These are phyloP conservation scores for Alouatta palliata DNA, from an alignment of 2,113 vertebrate species.

Conservation along the genomic window DNA sequence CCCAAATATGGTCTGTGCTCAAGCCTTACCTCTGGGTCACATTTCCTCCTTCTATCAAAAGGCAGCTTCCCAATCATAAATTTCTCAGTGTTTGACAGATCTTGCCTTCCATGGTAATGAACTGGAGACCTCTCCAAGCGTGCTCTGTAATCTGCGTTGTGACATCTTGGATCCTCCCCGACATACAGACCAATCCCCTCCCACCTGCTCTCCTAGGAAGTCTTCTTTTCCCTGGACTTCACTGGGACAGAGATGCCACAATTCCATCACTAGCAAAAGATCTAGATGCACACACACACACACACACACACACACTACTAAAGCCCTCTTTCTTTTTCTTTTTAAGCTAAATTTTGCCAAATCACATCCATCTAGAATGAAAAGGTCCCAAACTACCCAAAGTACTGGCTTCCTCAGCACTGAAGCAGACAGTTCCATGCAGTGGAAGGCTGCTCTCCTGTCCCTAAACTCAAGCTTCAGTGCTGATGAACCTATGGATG, in stretches of 20 bases:
- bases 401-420: not conserved
- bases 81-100: fast-evolving
- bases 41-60: not conserved
- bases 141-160: not conserved
- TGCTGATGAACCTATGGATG: not conserved
- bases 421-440: too few species aligned
- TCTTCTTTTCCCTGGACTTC: not conserved
- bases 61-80: not conserved
- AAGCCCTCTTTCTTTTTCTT: not conserved
- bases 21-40: not conserved
- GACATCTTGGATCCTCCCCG: not conserved
- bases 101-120: not conserved
- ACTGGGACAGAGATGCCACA: not conserved
- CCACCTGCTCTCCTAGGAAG: not conserved
- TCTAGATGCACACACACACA: not conserved
- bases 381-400: not conserved
- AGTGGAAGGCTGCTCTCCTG: too few species aligned
- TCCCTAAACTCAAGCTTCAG: not conserved
- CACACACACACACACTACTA: not conserved
- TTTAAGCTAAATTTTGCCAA: not conserved
- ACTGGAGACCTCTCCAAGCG: not conserved
- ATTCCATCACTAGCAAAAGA: not conserved
- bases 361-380: not conserved
- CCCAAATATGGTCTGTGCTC: not conserved
- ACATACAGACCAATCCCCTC: not conserved